Evolutionary conservation across 2,888 invertebrate genomes (phyloP).

Genomic region (Euplexia lucipara): DNA sequence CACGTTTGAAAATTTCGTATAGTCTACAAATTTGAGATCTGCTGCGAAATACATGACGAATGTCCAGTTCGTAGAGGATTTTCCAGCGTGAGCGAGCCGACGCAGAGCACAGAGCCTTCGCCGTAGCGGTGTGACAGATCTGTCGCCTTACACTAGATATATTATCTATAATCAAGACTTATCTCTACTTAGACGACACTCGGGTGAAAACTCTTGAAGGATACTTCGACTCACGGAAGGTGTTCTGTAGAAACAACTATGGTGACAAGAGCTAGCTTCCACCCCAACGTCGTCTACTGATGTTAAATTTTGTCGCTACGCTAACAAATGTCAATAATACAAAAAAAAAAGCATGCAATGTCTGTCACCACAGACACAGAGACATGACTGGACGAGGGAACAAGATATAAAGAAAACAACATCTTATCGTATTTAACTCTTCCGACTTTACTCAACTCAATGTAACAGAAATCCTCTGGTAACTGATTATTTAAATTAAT

Average conservation of each 20-base stretch:
- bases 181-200: slow-evolving; percentile 68
- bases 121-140: slow-evolving; percentile 87
- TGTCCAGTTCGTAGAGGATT: neutral
- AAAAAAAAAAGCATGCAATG: slow-evolving; percentile 71
- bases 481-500: slow-evolving; percentile 89
- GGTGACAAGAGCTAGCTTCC: slow-evolving; percentile 41
- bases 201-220: slow-evolving; percentile 46
- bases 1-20: slow-evolving; percentile 36
- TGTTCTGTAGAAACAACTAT: slow-evolving; percentile 27
- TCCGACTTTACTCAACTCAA: slow-evolving; percentile 89
- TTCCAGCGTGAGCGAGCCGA: slow-evolving; percentile 75
- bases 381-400: slow-evolving; percentile 79
- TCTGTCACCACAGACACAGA: slow-evolving; percentile 67
- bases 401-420: slow-evolving; percentile 87
- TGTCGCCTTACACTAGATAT: slow-evolving; percentile 85
- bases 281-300: slow-evolving; percentile 69
- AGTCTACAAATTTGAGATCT: slow-evolving; percentile 32
- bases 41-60: slow-evolving; percentile 1
- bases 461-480: slow-evolving; percentile 88
- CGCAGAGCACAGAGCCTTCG: slow-evolving; percentile 82
- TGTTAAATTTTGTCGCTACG: slow-evolving; percentile 82
- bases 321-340: slow-evolving; percentile 76
- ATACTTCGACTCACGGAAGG: slow-evolving; percentile 52
- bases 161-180: slow-evolving; percentile 85
- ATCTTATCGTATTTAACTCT: slow-evolving; percentile 83